Evolutionary conservation across 2,113 vertebrate genomes (phyloP), one percentile per base, ranked within the genome.

Genomic region (Scatophagus argus): DNA sequence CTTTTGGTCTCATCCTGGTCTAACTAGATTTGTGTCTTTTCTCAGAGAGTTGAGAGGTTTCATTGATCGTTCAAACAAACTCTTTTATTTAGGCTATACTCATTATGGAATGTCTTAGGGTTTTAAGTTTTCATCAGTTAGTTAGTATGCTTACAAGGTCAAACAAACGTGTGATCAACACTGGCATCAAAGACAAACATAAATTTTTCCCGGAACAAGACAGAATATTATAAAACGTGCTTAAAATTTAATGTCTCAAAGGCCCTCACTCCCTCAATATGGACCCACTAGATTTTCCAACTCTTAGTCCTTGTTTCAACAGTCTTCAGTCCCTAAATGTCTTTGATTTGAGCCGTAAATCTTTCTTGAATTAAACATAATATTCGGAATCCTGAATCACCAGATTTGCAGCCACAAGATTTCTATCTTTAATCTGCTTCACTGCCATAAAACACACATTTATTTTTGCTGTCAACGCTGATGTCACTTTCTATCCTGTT

Each of bases 341-440:
- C 46, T 51, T 67, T 14, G 7, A 63, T 63, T 62, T 61, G 10
- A 61, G 61, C 39, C 43, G n/a, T 63, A 64, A 64, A 84, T 58
- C 56, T 36, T 12, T 41, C 58, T 39, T 41, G 27, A 14, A 25
- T 27, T 64, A 21, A 47, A 13, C 34, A 25, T 32, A 38, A 47
- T 19, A 21, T 52, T 27, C 46, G 1, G n/a, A n/a, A n/a, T 12
- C 8, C 25, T 19, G 31, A 74, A 25, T 38, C 38, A 68, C 38
- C 73, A 32, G 67, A 81, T 63, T 36, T 44, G 49, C 39, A 21
- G 60, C 31, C 25, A 31, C 49, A 12, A 41, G 23, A 64, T 62
- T 36, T 34, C 12, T 41, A 67, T 77, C 17, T 85, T 68, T 77
- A 58, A 47, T 74, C 63, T 34, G 59, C 36, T 31, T 51, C 44